Evolutionary conservation across 2,797 vertebrate species (phyloP).

Genomic region (Toxotes lorentzi): DNA sequence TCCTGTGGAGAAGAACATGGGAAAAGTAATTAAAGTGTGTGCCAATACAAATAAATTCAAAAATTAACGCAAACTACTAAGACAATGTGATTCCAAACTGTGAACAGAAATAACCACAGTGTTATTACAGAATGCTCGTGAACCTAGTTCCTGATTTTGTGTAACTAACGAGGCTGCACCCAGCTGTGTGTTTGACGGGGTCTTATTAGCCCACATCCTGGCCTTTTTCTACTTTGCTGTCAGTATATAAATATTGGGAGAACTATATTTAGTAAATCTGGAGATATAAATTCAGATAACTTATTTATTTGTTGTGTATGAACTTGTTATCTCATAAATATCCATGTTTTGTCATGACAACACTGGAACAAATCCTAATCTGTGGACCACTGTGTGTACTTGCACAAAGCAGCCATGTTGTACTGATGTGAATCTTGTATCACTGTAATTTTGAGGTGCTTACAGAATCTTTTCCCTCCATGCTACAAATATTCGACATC

Average conservation of each 20-base stretch:
- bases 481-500: constrained; percentile 9
- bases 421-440: constrained; percentile 52
- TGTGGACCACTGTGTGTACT: constrained; percentile 59
- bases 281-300: constrained; percentile 44
- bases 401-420: constrained; percentile 52
- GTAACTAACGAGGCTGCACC: constrained; percentile 38
- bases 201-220: constrained; percentile 20
- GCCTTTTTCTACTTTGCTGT: constrained; percentile 59
- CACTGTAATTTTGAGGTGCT: constrained; percentile 46
- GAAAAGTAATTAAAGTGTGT: not conserved
- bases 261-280: constrained; percentile 54
- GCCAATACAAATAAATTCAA: no score
- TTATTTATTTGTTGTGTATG: constrained; percentile 75
- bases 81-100: not conserved
- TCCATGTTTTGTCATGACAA: constrained; percentile 56
- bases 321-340: constrained; percentile 38
- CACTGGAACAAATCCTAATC: constrained; percentile 65
- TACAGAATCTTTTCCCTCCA: constrained; percentile 43
- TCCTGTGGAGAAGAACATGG: no score
- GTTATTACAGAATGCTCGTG: constrained; percentile 29
- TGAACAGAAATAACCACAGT: constrained; percentile 2
- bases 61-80: not conserved
- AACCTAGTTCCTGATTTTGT: constrained; percentile 21
- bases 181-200: constrained; percentile 26
- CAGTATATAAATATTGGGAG: constrained; percentile 33